A percentile compares a stretch with the other conserved stretches of the same genome.
phyloP scores from a whole-genome alignment of 2,113 vertebrate species.

The Antigone vipio region DNA sequence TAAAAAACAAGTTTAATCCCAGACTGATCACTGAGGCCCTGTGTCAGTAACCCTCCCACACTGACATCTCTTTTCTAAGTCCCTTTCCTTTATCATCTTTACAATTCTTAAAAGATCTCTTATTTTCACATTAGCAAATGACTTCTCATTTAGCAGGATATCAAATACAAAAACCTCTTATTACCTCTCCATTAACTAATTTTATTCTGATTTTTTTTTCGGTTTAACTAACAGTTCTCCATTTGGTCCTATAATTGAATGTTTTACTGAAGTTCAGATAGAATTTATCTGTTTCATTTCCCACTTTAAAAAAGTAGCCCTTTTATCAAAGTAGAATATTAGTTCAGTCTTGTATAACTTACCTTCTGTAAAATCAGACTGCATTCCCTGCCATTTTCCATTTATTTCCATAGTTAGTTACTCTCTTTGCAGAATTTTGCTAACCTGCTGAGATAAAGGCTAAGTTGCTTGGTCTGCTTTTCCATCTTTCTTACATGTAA shows the following conservation, averaged over 20 bases:
- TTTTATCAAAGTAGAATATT: not conserved
- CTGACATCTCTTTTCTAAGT: not conserved
- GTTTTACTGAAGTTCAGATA: not conserved
- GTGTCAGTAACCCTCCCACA: not conserved
- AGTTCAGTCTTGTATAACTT: not conserved
- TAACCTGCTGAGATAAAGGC: not conserved
- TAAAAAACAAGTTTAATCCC: not conserved
- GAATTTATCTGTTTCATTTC: not conserved
- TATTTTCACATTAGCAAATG: not conserved
- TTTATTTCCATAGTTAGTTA: not conserved
- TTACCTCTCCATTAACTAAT: not conserved
- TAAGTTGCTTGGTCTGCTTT: not conserved
- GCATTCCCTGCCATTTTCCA: not conserved
- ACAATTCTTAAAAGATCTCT: not conserved
- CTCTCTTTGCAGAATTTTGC: not conserved
- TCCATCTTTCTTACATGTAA: not conserved
- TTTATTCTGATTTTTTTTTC: not conserved
- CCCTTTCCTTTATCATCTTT: not conserved
- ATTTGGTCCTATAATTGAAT: not conserved
- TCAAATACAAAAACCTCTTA: not conserved
- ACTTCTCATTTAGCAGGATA: not conserved
- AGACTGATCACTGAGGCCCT: not conserved
- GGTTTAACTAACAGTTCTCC: not conserved
- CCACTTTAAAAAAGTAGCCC: not conserved
- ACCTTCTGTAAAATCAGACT: not conserved